Conservation (phyloP, 37 sponge, comb jelly and placozoan genomes). For the Crambe crambe region DNA sequence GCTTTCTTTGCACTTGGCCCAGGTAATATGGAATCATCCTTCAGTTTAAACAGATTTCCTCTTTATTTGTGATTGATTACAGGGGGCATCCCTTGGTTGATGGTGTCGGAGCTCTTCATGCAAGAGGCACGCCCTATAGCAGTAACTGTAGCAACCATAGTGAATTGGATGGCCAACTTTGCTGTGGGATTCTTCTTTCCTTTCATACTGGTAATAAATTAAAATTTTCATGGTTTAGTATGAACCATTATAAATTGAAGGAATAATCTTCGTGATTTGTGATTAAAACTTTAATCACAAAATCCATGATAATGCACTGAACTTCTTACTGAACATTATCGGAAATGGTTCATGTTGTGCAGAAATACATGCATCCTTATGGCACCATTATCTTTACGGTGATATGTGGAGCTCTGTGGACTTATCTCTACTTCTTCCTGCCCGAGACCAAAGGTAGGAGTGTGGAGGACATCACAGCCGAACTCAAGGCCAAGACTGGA, state of each 20-base stretch:
- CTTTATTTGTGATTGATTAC: too few relatives aligned
- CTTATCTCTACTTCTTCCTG: constrained; percentile 36
- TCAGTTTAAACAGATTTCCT: too few relatives aligned
- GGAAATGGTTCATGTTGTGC: too few relatives aligned
- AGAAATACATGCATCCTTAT: constrained; percentile 60
- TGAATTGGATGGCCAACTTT: constrained; percentile 61
- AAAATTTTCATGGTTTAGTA: too few relatives aligned
- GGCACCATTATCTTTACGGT: constrained; percentile 38
- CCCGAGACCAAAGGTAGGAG: constrained; percentile 64
- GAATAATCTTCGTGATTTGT: too few relatives aligned
- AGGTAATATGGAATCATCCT: too few relatives aligned
- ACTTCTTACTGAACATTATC: too few relatives aligned
- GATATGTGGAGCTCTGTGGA: constrained; percentile 32
- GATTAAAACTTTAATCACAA: too few relatives aligned
- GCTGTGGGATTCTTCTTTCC: constrained; percentile 44
- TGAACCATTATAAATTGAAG: too few relatives aligned
- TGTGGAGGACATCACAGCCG: constrained; percentile 45
- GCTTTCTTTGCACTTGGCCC: constrained; percentile 61
- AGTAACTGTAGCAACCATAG: constrained; percentile 52
- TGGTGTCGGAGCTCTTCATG: constrained; percentile 63
- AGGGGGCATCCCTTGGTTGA: constrained; percentile 71
- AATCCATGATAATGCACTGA: background rate
- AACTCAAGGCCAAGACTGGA: background rate
- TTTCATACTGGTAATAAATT: too few relatives aligned
- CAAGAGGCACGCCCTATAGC: constrained; percentile 57